Percentiles rank a stretch among this genome's conserved stretches.
These are phyloP conservation scores for Hemaris fuciformis DNA, from an alignment of 2,888 invertebrate genomes.

Conservation along the genomic window DNA sequence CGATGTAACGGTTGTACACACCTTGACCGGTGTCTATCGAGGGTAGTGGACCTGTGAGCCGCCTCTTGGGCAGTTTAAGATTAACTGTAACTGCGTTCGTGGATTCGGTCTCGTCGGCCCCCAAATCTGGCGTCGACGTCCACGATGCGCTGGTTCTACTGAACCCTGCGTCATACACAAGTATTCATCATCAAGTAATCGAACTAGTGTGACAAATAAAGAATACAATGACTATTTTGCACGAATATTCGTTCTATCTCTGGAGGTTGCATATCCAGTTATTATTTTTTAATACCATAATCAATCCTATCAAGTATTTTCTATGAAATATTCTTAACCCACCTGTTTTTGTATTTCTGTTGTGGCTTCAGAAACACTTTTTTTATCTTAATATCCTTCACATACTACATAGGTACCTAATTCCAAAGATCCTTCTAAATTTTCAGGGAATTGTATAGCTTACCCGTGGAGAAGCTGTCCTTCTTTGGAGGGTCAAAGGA, in stretches of 20 bases:
- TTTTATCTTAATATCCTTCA: too few relatives aligned
- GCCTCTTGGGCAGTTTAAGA: constrained; percentile 85
- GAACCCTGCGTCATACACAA: constrained; percentile 50
- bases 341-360: too few relatives aligned
- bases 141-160: constrained; percentile 83
- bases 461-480: constrained; percentile 73
- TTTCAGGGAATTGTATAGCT: neutral
- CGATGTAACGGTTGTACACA: constrained; percentile 21
- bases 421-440: too few relatives aligned
- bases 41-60: constrained; percentile 81
- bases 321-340: too few relatives aligned
- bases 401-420: too few relatives aligned
- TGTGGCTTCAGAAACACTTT: too few relatives aligned
- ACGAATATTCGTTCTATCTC: too few relatives aligned
- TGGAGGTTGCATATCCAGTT: too few relatives aligned
- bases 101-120: constrained; percentile 81
- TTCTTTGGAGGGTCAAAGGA: constrained; percentile 66
- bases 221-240: too few relatives aligned
- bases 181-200: neutral
- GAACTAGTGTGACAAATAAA: neutral
- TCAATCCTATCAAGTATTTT: too few relatives aligned
- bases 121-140: constrained; percentile 92
- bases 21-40: constrained; percentile 80
- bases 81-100: constrained; percentile 85
- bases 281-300: neutral